A percentile compares a stretch with the other conserved stretches of the same genome.
These are phyloP conservation scores for Mormoops blainvillei DNA, from an alignment of 2,113 vertebrate species.

Conservation along the genomic window DNA sequence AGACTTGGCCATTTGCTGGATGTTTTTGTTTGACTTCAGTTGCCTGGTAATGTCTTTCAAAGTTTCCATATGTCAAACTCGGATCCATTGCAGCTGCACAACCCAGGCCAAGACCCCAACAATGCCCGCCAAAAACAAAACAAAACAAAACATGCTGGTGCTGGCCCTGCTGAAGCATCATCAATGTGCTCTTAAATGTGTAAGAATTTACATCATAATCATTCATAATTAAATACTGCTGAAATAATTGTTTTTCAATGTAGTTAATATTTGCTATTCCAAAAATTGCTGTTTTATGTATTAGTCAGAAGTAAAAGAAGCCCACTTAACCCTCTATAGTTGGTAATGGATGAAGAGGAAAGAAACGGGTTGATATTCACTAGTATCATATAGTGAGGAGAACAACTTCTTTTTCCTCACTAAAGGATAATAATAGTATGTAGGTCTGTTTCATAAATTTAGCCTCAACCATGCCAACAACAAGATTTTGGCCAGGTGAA, in stretches of 20 bases:
- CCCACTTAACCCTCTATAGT: neutral
- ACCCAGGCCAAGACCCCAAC: neutral
- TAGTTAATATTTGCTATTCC: neutral
- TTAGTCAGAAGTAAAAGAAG: neutral
- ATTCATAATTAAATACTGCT: neutral
- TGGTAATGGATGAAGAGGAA: neutral
- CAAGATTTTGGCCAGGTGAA: neutral
- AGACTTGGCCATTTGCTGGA: conserved; percentile 98
- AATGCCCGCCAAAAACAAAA: neutral
- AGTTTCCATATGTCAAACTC: neutral
- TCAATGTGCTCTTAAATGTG: neutral
- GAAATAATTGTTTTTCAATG: neutral
- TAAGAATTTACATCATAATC: neutral
- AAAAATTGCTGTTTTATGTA: neutral
- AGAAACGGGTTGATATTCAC: neutral
- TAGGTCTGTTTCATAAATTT: neutral
- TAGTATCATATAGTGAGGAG: neutral
- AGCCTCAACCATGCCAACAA: neutral
- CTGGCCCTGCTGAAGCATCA: neutral
- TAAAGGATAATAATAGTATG: neutral
- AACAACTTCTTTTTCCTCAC: neutral
- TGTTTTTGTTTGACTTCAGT: conserved; percentile 98
- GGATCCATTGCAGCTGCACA: neutral
- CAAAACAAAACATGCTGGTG: neutral
- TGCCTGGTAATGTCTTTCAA: conserved; percentile 85